phyloP scores from a whole-genome alignment of 1,140 invertebrate species.

The Eumeta japonica region DNA sequence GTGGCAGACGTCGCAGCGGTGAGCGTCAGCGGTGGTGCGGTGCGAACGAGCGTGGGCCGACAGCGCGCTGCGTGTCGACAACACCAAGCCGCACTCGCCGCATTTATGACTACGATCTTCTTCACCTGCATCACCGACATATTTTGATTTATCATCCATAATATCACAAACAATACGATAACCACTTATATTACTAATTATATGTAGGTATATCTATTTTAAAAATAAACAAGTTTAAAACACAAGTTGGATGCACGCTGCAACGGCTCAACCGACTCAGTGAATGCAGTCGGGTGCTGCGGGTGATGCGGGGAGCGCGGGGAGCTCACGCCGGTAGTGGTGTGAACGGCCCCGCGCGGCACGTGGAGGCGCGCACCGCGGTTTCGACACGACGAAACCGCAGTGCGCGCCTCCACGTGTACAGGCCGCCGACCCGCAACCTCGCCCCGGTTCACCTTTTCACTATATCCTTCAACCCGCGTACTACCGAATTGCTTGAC shows the following conservation, averaged over 20 bases:
- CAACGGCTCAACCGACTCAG: not conserved
- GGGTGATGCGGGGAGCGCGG: slow-evolving; percentile 37
- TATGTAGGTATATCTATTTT: not conserved
- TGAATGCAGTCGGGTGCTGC: slow-evolving; percentile 18
- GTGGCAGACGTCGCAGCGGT: slow-evolving; percentile 86
- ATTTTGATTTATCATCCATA: not conserved
- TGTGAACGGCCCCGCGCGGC: slow-evolving; percentile 20
- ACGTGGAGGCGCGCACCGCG: slow-evolving; percentile 52
- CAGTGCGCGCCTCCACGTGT: slow-evolving; percentile 49
- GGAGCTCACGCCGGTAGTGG: slow-evolving; percentile 21
- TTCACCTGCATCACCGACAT: slow-evolving; percentile 25
- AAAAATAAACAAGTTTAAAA: not conserved
- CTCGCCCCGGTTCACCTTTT: too few species aligned
- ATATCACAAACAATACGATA: not conserved
- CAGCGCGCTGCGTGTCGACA: slow-evolving; percentile 61
- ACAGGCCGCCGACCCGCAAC: slow-evolving; percentile 9
- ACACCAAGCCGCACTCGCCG: slow-evolving; percentile 60
- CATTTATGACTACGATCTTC: slow-evolving; percentile 48
- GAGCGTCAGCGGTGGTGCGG: slow-evolving; percentile 64
- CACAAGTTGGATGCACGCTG: not conserved
- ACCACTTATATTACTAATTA: not conserved
- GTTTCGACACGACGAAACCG: slow-evolving; percentile 38
- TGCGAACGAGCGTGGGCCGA: slow-evolving; percentile 63
- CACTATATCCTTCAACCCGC: too few species aligned
- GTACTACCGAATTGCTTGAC: too few species aligned